phyloP scores from a whole-genome alignment of 2,797 vertebrate species.

The Anguilla anguilla region DNA sequence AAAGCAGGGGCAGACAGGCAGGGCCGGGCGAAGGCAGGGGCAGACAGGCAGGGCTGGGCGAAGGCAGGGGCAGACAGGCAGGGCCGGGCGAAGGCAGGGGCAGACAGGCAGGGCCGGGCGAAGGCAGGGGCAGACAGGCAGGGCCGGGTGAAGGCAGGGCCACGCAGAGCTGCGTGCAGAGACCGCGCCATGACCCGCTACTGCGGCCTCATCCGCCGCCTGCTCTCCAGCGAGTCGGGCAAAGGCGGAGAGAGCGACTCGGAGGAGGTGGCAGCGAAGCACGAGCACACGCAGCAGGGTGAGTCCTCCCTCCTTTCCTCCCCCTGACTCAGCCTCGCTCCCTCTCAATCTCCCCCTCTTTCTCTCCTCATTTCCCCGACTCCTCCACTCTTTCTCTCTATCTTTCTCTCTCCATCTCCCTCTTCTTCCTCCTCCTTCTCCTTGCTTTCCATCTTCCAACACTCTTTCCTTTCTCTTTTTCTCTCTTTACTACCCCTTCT shows the following conservation, averaged over 20 bases:
- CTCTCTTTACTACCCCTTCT: not conserved
- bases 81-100: too few species aligned
- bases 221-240: constrained; percentile 40
- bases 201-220: constrained; percentile 45
- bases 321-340: not conserved
- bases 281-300: constrained; percentile 40
- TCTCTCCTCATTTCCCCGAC: not conserved
- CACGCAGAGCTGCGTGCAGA: not conserved
- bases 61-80: too few species aligned
- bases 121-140: not conserved
- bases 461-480: not conserved
- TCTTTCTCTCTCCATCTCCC: not conserved
- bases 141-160: not conserved
- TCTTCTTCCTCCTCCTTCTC: not conserved
- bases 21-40: not conserved
- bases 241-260: constrained; percentile 50
- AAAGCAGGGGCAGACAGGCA: not conserved
- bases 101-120: not conserved
- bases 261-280: constrained; percentile 43
- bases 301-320: constrained; percentile 29
- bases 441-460: not conserved
- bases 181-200: constrained; percentile 46
- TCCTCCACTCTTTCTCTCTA: not conserved
- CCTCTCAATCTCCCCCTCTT: constrained; percentile 1
- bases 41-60: too few species aligned